These are phyloP conservation scores for Hemiprocne comata DNA, from an alignment of 2,113 vertebrate genomes.

Conservation along the genomic window DNA sequence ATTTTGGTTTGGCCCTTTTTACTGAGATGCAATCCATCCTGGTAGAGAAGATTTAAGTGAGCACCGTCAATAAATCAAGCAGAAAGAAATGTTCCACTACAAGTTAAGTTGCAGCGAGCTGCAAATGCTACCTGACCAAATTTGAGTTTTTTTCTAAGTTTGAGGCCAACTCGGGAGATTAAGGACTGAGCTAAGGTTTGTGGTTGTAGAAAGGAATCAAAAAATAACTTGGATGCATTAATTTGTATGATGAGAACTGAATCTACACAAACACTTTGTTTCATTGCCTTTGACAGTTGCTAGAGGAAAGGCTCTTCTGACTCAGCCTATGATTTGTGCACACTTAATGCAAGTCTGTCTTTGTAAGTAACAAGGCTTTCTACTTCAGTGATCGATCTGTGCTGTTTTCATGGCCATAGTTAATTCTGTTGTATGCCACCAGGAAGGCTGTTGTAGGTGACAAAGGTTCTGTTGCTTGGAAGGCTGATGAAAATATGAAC, in stretches of 20 bases:
- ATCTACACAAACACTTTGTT: background rate
- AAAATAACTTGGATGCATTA: background rate
- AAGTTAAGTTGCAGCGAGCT: constrained; percentile 22
- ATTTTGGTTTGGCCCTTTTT: constrained; percentile 54
- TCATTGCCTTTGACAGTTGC: constrained; percentile 6
- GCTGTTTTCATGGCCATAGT: constrained; percentile 10
- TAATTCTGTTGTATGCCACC: constrained; percentile 26
- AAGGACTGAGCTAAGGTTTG: background rate
- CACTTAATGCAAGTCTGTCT: constrained; percentile 28
- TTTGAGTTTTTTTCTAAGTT: background rate
- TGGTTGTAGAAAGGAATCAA: background rate
- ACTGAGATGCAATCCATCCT: constrained; percentile 22
- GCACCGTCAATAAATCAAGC: constrained; percentile 40
- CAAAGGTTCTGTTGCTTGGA: constrained; percentile 4
- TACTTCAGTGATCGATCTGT: constrained; percentile 22
- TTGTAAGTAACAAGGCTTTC: constrained; percentile 41
- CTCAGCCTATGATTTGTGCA: constrained; percentile 53
- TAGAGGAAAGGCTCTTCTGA: background rate
- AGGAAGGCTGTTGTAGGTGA: background rate
- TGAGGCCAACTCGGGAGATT: background rate
- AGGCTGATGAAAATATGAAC: constrained; percentile 30
- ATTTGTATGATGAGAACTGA: constrained; percentile 1
- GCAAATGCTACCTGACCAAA: background rate
- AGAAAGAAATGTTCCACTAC: constrained; percentile 9
- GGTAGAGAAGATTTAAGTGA: constrained; percentile 33